phyloP scores from a whole-genome alignment of 2,797 vertebrate species.

The Muscicapa striata region DNA sequence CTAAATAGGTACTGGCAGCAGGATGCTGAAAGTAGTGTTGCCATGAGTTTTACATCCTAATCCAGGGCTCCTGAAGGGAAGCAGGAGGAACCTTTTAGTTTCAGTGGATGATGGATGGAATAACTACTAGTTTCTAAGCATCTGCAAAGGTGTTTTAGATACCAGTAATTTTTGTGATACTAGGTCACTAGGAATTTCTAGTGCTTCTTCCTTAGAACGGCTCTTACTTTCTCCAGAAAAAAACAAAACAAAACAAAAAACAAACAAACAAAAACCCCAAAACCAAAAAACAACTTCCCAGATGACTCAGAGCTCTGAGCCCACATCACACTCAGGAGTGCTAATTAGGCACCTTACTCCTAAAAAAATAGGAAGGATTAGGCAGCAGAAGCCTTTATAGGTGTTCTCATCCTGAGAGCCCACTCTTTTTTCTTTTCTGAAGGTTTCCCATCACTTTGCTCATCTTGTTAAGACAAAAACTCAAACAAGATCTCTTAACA shows the following conservation, averaged over 20 bases:
- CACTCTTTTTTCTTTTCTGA: background rate
- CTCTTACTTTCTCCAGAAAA: background rate
- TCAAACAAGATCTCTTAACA: background rate
- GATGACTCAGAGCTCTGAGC: background rate
- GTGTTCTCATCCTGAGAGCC: background rate
- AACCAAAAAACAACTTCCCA: background rate
- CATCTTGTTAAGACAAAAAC: background rate
- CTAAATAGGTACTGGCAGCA: background rate
- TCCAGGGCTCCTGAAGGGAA: background rate
- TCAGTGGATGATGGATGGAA: background rate
- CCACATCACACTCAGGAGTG: background rate
- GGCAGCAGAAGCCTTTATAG: background rate
- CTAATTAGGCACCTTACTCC: background rate
- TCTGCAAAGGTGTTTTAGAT: background rate
- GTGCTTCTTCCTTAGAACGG: background rate
- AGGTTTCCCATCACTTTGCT: background rate
- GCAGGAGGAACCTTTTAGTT: background rate
- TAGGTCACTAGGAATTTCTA: background rate
- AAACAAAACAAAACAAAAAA: too few relatives aligned
- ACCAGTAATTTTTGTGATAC: background rate
- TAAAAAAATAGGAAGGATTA: slow-evolving; percentile 1
- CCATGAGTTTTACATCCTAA: background rate
- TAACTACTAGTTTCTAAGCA: background rate
- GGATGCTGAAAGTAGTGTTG: background rate
- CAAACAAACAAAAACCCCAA: too few relatives aligned